phyloP scores from a whole-genome alignment of 1,140 invertebrate genomes.

The Drosophila ercepeae region DNA sequence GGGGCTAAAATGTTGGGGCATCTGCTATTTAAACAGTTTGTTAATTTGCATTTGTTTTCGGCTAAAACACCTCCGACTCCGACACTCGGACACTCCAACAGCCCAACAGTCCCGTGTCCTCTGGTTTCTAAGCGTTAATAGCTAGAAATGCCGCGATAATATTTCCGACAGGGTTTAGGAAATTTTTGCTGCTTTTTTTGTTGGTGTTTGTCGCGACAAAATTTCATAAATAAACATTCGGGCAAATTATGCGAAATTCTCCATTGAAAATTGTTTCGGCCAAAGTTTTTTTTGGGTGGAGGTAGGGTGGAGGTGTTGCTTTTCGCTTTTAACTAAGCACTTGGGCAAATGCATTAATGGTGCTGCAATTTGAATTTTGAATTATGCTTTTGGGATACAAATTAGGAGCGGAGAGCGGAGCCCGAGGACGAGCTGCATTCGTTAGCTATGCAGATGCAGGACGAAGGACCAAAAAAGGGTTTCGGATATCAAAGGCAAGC shows the following conservation, averaged over 20 bases:
- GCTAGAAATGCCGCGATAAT: conserved; percentile 43
- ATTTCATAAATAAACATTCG: conserved; percentile 77
- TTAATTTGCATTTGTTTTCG: conserved; percentile 73
- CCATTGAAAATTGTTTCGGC: conserved; percentile 37
- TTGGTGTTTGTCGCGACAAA: conserved; percentile 45
- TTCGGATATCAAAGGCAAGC: conserved; percentile 43
- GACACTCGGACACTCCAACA: too few relatives aligned
- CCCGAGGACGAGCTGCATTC: conserved; percentile 24
- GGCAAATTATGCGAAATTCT: conserved; percentile 65
- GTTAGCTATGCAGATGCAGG: conserved; percentile 38
- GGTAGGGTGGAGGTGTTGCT: background rate
- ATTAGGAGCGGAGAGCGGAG: conserved; percentile 36
- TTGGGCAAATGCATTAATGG: conserved; percentile 59
- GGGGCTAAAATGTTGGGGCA: conserved; percentile 3
- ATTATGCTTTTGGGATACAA: conserved; percentile 71
- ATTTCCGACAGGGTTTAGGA: conserved; percentile 6
- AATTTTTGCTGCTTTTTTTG: conserved; percentile 6
- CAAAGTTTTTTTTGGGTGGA: conserved; percentile 1
- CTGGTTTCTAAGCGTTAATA: conserved; percentile 37
- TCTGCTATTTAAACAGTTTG: conserved; percentile 69
- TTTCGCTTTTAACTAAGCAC: conserved; percentile 66
- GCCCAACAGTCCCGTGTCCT: background rate
- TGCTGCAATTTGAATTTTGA: conserved; percentile 72
- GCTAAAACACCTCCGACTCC: conserved; percentile 56
- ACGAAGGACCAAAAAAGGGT: conserved; percentile 16